Percentiles rank a stretch among this genome's conserved stretches.
phyloP scores from a whole-genome alignment of 2,113 vertebrate genomes.

The Albula goreensis region DNA sequence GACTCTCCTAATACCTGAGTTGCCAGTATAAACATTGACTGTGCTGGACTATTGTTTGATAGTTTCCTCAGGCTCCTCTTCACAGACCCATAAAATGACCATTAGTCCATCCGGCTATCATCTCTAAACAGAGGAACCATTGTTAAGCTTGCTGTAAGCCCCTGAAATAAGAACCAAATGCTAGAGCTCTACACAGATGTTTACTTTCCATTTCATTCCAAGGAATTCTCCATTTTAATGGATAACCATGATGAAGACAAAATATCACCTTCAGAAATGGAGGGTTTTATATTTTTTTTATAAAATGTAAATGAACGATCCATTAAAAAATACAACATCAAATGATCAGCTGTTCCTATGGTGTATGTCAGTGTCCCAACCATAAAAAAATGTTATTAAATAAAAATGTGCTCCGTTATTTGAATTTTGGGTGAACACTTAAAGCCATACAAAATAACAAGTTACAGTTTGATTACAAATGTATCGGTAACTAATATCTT shows the following conservation, averaged over 20 bases:
- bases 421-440: background rate
- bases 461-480: background rate
- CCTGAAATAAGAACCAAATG: too few relatives aligned
- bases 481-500: background rate
- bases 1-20: background rate
- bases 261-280: slow-evolving; percentile 47
- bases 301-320: background rate
- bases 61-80: background rate
- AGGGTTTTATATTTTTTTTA: background rate
- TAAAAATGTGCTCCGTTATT: background rate
- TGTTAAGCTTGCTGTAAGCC: slow-evolving; percentile 55
- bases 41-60: background rate
- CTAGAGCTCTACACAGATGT: too few relatives aligned
- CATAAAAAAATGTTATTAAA: background rate
- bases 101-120: slow-evolving; percentile 49
- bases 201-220: too few relatives aligned
- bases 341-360: background rate
- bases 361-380: background rate
- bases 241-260: background rate
- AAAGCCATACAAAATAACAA: background rate
- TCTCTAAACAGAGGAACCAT: slow-evolving; percentile 57
- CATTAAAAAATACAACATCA: background rate
- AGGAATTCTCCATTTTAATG: slow-evolving; percentile 24
- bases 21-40: background rate
- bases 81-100: slow-evolving; percentile 44